Base-by-base conservation (phyloP, 2,113 vertebrate genomes). In the Periophthalmus modestus region DNA sequence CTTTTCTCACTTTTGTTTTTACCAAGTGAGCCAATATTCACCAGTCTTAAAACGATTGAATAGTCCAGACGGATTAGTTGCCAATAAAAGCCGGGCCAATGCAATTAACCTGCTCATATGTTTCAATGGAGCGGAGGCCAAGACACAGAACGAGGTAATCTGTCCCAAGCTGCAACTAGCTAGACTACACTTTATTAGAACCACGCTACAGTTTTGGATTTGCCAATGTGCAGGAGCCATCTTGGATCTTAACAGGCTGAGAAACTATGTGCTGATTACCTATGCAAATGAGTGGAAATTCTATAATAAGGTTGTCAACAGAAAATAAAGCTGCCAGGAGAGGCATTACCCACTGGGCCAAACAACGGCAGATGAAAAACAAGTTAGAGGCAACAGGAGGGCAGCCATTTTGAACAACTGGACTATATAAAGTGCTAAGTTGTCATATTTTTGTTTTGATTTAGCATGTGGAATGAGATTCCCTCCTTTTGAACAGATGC, bases 161-260 rank as follows among this genome's bases (percentile, higher is more conserved):
- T 80, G 66, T 77, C 83, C 82, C 68, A 63, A 81, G 74, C 75
- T 85, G 78, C 65, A 1, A 63, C 78, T 65, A 14, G 11, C 80
- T 68, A 14, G 3, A 70, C 58, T 34, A 55, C 62, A 66, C 77
- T 88, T 76, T 83, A 85, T 85, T 83, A 80, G 82, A 83, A 57
- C 39, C 69, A 57, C 21, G 81, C 85, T 85, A 83, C 72, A 75
- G 71, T 74, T 65, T 79, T 79, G n/a, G 43, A 11, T 73, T 88
- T 85, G 88, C 87, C 86, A 90, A 91, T 90, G 86, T 86, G 83
- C 55, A 48, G 66, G 82, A 86, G 87, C 83, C 86, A 86, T 86
- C 69, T 80, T 86, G 78, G 75, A 88, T 77, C 70, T 83, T 70
- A 85, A 80, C 81, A 80, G 73, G 82, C 82, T 84, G 66, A 69